These are phyloP conservation scores for Eugnorisma glareosa DNA, from an alignment of 2,888 invertebrate species.

Conservation along the genomic window DNA sequence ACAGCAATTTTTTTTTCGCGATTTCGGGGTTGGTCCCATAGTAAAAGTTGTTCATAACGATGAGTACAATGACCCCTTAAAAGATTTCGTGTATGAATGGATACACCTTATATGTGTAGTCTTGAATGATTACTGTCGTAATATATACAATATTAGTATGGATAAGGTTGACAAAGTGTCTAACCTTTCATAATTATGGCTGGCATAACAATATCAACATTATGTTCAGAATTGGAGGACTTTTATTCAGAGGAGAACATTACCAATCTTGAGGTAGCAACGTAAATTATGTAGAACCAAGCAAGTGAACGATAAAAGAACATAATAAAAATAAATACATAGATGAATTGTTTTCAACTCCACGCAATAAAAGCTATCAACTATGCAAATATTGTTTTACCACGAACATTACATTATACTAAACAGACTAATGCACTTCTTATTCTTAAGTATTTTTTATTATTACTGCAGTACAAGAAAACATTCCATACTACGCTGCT, in stretches of 20 bases:
- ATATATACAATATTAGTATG: not conserved
- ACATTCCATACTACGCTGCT: not conserved
- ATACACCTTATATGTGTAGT: too few relatives aligned
- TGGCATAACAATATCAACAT: not conserved
- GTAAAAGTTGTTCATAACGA: too few relatives aligned
- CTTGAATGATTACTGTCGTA: not conserved
- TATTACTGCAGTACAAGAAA: slow-evolving; percentile 12
- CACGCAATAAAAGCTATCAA: slow-evolving; percentile 31
- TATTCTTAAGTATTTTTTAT: slow-evolving; percentile 5
- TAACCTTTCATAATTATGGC: not conserved
- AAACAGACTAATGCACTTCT: slow-evolving; percentile 26
- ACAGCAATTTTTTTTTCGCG: too few relatives aligned
- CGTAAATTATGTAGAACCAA: not conserved
- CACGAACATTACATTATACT: slow-evolving; percentile 10
- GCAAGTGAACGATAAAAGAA: slow-evolving; percentile 4
- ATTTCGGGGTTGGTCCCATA: too few relatives aligned
- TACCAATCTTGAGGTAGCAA: not conserved
- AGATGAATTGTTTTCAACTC: slow-evolving; percentile 29
- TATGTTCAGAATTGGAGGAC: not conserved
- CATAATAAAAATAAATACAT: slow-evolving; percentile 45
- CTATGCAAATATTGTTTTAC: slow-evolving; percentile 32
- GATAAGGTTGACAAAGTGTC: not conserved
- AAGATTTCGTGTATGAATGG: too few relatives aligned
- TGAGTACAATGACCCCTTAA: too few relatives aligned
- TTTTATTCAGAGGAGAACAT: not conserved